Conservation (phyloP, 2,113 vertebrate species). For the Cygnus atratus region DNA sequence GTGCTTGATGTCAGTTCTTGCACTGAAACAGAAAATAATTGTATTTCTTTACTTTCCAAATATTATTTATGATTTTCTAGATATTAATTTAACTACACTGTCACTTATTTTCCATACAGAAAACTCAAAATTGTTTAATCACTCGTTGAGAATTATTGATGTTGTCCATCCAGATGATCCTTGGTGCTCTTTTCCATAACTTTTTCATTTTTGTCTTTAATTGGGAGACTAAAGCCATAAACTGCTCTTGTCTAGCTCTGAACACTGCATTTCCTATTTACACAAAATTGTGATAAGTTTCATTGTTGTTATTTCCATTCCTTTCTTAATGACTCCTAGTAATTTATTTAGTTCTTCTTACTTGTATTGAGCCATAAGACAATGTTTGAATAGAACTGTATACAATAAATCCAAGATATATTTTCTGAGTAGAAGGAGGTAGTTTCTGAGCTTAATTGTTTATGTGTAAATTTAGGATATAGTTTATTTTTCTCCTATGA, state of each 20-base stretch:
- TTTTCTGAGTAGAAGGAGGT: not conserved
- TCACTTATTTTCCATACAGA: not conserved
- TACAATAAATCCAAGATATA: not conserved
- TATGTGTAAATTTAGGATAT: not conserved
- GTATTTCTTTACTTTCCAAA: not conserved
- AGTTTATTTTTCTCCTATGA: not conserved
- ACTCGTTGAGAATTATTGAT: not conserved
- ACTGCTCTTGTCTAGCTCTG: not conserved
- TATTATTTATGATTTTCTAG: not conserved
- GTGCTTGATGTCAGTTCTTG: not conserved
- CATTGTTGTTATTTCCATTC: not conserved
- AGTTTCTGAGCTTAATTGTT: not conserved
- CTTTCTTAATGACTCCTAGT: not conserved
- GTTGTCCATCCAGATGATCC: not conserved
- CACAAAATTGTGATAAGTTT: not conserved
- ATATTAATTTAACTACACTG: not conserved
- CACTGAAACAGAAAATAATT: not conserved
- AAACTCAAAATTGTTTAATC: not conserved
- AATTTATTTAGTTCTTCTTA: not conserved
- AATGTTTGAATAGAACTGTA: not conserved
- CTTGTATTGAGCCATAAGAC: not conserved
- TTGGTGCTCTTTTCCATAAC: not conserved
- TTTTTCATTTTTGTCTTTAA: not conserved
- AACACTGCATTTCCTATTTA: not conserved
- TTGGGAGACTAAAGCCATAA: not conserved